Base-by-base conservation (phyloP, 2,113 vertebrate species). In the Neogobius melanostomus region DNA sequence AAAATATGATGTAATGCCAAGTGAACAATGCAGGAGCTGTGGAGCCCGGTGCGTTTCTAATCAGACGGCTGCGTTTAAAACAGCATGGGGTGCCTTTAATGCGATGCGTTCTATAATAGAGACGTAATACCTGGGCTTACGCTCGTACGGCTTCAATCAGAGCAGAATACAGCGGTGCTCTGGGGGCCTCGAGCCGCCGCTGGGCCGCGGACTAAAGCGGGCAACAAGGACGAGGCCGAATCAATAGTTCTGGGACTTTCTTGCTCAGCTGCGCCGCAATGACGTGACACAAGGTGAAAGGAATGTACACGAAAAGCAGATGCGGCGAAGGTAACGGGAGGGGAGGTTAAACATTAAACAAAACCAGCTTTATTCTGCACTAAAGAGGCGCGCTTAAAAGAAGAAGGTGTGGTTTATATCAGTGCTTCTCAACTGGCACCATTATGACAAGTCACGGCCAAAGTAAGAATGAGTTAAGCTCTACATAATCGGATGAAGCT, bases 141-240 rank as follows among this genome's bases (percentile, higher is more conserved):
- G 75, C 66, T 77, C 85, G 84, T 59, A 68, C 74, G 88, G 80
- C 62, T 80, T 85, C 66, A 74, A 76, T 86, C 83, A 79, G 17
- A 63, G 72, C 66, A 54, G 71, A 12, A 60, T 11, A 74, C 72
- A 49, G 67, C 75, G 42, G 42, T 72, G 71, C 72, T 57, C 62
- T 67, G 59, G 43, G 42, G 59, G 11, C 15, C 15, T 1, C 8
- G 21, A 54, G 16, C 42, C 77, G 69, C 14, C 82, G 53, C 63
- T 68, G 62, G 73, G 61, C 79, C 72, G 66, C 67, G 77, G 82
- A 82, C 82, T 78, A 82, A 53, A 72, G 72, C 59, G 47, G n/a
- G 66, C 64, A 76, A 42, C 59, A 69, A 68, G 79, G 71, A 75
- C 66, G 14, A 73, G 74, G 72, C 50, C 75, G 84, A 87, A 85